A percentile compares a stretch with the other conserved stretches of the same genome.
Evolutionary conservation across 2,113 vertebrate genomes (phyloP).

Genomic region (Oxyura jamaicensis): DNA sequence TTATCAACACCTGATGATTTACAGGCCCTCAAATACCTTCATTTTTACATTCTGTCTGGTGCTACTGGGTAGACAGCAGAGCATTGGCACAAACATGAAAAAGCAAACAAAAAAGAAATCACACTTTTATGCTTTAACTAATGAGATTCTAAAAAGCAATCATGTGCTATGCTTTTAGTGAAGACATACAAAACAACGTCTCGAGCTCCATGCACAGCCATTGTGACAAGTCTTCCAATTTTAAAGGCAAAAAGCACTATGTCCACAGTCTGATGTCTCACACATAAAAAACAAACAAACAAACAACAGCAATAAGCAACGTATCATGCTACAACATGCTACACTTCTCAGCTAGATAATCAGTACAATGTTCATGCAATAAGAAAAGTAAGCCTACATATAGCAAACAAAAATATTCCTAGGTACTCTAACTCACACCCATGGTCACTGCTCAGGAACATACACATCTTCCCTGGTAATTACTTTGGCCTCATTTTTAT

Average conservation of each 20-base stretch:
- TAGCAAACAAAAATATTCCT: background rate
- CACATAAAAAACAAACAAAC: no score
- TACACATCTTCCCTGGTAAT: background rate
- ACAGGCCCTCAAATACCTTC: background rate
- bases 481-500: background rate
- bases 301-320: background rate
- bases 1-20: background rate
- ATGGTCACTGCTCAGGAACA: background rate
- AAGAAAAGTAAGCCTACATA: background rate
- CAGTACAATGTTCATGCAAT: background rate
- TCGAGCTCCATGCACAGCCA: background rate
- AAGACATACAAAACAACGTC: background rate
- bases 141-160: background rate
- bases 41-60: background rate
- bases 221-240: background rate
- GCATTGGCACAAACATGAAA: background rate
- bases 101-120: rapidly evolving
- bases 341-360: background rate
- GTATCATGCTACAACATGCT: background rate
- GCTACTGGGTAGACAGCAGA: background rate
- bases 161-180: background rate
- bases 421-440: background rate
- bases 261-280: background rate
- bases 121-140: background rate
- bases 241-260: background rate